phyloP scores from a whole-genome alignment of 2,797 vertebrate genomes.

The Epinephelus awoara region DNA sequence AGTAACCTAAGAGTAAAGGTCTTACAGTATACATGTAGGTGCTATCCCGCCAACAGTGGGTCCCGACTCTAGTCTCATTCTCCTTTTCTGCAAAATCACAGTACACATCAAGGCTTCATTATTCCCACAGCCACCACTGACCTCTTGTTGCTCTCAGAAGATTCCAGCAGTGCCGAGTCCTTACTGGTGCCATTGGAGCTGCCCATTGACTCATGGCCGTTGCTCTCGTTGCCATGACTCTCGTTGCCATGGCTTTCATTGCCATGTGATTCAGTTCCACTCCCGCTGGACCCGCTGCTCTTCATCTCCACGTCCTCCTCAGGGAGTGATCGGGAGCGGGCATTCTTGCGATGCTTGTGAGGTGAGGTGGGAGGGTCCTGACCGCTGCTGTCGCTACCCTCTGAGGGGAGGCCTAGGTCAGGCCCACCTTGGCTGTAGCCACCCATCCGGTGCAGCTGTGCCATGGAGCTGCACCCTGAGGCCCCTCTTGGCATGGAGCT shows the following conservation, averaged over 20 bases:
- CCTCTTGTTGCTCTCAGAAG: slow-evolving; percentile 89
- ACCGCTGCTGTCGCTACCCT: slow-evolving; percentile 86
- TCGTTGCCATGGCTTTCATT: slow-evolving; percentile 86
- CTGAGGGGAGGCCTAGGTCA: slow-evolving; percentile 84
- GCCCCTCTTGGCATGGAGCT: slow-evolving; percentile 62
- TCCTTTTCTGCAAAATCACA: too few relatives aligned
- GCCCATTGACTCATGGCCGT: slow-evolving; percentile 83
- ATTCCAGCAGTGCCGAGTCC: slow-evolving; percentile 89
- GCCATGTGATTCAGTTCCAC: slow-evolving; percentile 86
- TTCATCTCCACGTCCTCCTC: slow-evolving; percentile 93
- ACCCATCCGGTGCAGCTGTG: slow-evolving; percentile 84
- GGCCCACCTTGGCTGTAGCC: slow-evolving; percentile 81
- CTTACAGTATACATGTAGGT: too few relatives aligned
- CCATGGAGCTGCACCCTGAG: slow-evolving; percentile 77
- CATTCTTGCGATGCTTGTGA: slow-evolving; percentile 73
- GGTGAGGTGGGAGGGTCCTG: slow-evolving; percentile 72
- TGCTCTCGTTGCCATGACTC: slow-evolving; percentile 86
- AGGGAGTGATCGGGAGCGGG: slow-evolving; percentile 77
- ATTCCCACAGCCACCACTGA: slow-evolving; percentile 63
- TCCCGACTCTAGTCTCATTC: too few relatives aligned
- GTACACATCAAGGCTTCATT: too few relatives aligned
- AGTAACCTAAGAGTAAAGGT: too few relatives aligned
- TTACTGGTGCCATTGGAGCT: slow-evolving; percentile 88
- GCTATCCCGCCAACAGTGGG: too few relatives aligned
- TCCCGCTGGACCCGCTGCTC: slow-evolving; percentile 89